Evolutionary conservation across 2,888 invertebrate genomes (phyloP).

Genomic region (Mimachlamys varia): DNA sequence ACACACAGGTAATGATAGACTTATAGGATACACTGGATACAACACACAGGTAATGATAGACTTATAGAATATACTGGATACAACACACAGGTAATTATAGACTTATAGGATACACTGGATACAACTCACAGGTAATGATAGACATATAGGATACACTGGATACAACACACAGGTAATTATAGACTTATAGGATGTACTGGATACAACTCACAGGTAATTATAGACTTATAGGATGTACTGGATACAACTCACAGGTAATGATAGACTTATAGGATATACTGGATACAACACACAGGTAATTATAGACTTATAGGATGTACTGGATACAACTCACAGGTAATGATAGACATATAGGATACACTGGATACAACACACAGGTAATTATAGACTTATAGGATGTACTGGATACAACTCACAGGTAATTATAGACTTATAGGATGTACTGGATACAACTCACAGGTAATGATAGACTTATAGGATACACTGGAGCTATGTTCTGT

Average conservation of each 20-base stretch:
- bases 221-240: background rate
- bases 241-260: slow-evolving; percentile 70
- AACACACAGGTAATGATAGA: slow-evolving; percentile 68
- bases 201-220: slow-evolving; percentile 70
- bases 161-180: slow-evolving; percentile 69
- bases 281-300: slow-evolving; percentile 70
- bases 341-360: background rate
- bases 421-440: slow-evolving; percentile 17
- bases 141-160: background rate
- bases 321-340: slow-evolving; percentile 70
- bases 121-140: slow-evolving; percentile 69
- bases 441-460: too few species aligned
- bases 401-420: slow-evolving; percentile 70
- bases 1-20: slow-evolving; percentile 67
- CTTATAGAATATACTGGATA: background rate
- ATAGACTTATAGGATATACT: background rate
- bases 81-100: slow-evolving; percentile 68
- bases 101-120: background rate
- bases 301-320: background rate
- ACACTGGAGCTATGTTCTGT: slow-evolving; percentile 71
- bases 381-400: background rate
- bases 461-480: slow-evolving; percentile 68
- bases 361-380: slow-evolving; percentile 70
- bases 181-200: background rate
- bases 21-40: background rate